Evolutionary conservation across 2,888 invertebrate genomes (phyloP).

Genomic region (Sipha maydis): DNA sequence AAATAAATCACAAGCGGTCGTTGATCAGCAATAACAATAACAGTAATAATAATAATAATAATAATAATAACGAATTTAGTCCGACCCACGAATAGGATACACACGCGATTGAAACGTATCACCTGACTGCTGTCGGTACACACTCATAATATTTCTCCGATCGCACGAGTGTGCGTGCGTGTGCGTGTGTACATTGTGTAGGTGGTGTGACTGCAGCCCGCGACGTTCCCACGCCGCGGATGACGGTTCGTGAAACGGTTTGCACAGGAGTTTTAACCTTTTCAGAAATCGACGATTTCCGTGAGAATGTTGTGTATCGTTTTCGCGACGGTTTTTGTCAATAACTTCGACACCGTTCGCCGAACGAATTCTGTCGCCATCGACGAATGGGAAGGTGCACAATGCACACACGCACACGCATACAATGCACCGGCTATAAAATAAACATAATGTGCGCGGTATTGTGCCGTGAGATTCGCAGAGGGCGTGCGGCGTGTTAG

Average conservation of each 20-base stretch:
- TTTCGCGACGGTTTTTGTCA: background rate
- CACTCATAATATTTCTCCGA: too few relatives aligned
- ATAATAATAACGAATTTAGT: background rate
- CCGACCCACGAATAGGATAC: too few relatives aligned
- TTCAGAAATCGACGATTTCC: conserved; percentile 4
- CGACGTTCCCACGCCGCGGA: conserved; percentile 2
- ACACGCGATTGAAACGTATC: background rate
- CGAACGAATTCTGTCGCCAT: background rate
- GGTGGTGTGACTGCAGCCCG: background rate
- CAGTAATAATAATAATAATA: background rate
- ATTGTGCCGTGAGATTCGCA: too few relatives aligned
- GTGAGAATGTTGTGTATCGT: background rate
- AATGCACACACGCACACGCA: background rate
- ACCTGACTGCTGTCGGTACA: background rate
- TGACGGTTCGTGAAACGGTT: background rate
- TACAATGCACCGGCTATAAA: background rate
- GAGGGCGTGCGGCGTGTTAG: too few relatives aligned
- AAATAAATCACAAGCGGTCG: background rate
- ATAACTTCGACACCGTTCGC: background rate
- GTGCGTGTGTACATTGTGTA: too few relatives aligned
- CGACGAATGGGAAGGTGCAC: background rate
- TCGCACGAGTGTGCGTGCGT: background rate
- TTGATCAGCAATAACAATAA: background rate
- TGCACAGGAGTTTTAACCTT: background rate
- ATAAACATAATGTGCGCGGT: background rate